Base-by-base conservation (phyloP, 2,888 invertebrate genomes). In the Adelphocoris suturalis region DNA sequence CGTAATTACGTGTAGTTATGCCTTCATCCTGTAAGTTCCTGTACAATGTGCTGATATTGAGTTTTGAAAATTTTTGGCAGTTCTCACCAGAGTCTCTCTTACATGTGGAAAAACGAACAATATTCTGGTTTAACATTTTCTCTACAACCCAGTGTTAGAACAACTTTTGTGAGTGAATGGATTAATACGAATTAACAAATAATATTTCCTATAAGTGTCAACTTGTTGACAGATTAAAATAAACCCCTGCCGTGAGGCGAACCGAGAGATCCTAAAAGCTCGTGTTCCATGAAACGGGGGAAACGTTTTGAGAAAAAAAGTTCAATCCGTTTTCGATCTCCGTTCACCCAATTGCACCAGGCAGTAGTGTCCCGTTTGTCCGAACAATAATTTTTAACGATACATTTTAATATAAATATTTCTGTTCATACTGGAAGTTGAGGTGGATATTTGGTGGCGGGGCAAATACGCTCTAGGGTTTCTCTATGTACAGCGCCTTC, bases 361-460 rank as follows among this genome's bases (percentile, higher is more conserved):
- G 88, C 88, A 87, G 87, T 76, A 87, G 87, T 87, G 55, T 78
- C 88, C 88, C 88, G 88, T 88, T 88, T 88, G 48, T 88, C 88
- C 88, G 88, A 88, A 88, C 88, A 78, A 88, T 68, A 9, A n/a
- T 61, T 68, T 52, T 14, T 16, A 2, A 27, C 13, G 9, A 68
- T 68, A 68, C 13, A 52, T 23, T 68, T 19, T 68, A 68, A 19
- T 68, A 68, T 68, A 68, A 68, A 68, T 68, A 23, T 68, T 68
- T 68, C 23, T 68, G 68, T 68, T 68, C 68, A 27, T 68, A 68
- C 27, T 68, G 19, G 27, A 68, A 19, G 52, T 27, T n/a, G 57
- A 16, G 23, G 68, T 68, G 68, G 68, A 23, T 68, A 11, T 19
- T 12, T 0, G 68, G 61, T 19, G 16, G 61, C 2, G 16, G 68